A percentile compares a stretch with the other conserved stretches of the same genome.
These are phyloP conservation scores for Spodoptera litura DNA, from an alignment of 1,140 invertebrate species.

Conservation along the genomic window DNA sequence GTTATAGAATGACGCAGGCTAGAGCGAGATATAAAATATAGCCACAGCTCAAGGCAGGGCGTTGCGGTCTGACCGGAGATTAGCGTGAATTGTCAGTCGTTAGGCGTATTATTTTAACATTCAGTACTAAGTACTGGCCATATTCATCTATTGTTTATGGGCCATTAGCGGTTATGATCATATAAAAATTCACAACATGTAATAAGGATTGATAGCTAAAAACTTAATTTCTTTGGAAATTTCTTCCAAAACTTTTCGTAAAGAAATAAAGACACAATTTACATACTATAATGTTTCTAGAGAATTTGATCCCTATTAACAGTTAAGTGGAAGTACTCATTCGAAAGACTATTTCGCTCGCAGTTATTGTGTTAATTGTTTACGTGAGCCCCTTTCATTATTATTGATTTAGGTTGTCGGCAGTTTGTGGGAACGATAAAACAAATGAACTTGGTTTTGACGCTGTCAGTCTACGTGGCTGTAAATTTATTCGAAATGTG, in stretches of 20 bases:
- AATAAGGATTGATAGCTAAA: neutral
- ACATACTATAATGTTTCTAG: conserved; percentile 18
- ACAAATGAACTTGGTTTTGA: conserved; percentile 33
- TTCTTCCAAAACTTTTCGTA: neutral
- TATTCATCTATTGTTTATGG: neutral
- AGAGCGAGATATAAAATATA: conserved; percentile 34
- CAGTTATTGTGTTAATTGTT: conserved; percentile 34
- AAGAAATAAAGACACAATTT: conserved; percentile 14
- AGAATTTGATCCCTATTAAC: conserved; percentile 14
- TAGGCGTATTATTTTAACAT: conserved; percentile 29
- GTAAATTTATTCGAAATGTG: conserved; percentile 27
- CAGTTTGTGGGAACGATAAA: conserved; percentile 16
- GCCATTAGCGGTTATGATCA: neutral
- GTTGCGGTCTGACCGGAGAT: conserved; percentile 49
- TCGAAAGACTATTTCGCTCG: conserved; percentile 9
- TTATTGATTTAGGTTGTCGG: conserved; percentile 28
- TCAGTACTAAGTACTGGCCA: neutral
- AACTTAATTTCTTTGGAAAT: neutral
- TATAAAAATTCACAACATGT: conserved; percentile 6
- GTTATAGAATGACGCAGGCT: neutral
- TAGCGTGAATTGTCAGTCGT: conserved; percentile 49
- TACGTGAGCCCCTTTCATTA: conserved; percentile 20
- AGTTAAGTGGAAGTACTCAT: conserved; percentile 31
- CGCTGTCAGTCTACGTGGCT: neutral
- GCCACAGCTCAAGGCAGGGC: conserved; percentile 37